Conservation (phyloP, 2,113 vertebrate species). For the Bujurquina vittata region DNA sequence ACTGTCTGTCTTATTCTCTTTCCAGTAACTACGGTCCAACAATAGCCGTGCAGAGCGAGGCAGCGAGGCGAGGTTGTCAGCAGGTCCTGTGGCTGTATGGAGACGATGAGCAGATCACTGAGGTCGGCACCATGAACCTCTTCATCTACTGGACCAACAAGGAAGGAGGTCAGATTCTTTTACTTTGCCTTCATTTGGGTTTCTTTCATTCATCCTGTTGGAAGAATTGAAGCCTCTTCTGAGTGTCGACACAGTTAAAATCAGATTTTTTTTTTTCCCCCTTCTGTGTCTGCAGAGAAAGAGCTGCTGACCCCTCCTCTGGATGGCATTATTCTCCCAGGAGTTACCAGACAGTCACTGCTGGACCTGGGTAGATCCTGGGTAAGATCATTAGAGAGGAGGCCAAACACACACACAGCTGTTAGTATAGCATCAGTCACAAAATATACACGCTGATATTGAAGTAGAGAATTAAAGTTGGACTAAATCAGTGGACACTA, state of each 20-base stretch:
- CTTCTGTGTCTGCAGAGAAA: constrained; percentile 70
- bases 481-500: not conserved
- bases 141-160: constrained; percentile 90
- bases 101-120: constrained; percentile 86
- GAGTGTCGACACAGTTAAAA: not conserved
- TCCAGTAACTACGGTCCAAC: constrained; percentile 90
- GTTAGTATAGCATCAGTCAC: not conserved
- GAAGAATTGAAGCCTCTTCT: not conserved
- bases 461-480: not conserved
- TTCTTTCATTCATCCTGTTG: not conserved
- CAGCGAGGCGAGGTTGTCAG: constrained; percentile 83
- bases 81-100: constrained; percentile 93
- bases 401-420: not conserved
- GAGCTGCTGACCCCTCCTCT: constrained; percentile 88
- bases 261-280: not conserved
- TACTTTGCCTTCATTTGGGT: too few species aligned
- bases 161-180: constrained; percentile 77
- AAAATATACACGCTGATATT: too few species aligned
- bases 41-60: constrained; percentile 85
- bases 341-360: constrained; percentile 87
- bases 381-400: constrained; percentile 73
- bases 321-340: constrained; percentile 89
- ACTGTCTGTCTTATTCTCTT: not conserved
- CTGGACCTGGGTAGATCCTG: constrained; percentile 86
- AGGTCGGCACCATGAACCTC: constrained; percentile 95